Percentiles rank a stretch among this genome's conserved stretches.
Evolutionary conservation across 1,140 invertebrate genomes (phyloP).

Genomic region (Marisa cornuarietis): DNA sequence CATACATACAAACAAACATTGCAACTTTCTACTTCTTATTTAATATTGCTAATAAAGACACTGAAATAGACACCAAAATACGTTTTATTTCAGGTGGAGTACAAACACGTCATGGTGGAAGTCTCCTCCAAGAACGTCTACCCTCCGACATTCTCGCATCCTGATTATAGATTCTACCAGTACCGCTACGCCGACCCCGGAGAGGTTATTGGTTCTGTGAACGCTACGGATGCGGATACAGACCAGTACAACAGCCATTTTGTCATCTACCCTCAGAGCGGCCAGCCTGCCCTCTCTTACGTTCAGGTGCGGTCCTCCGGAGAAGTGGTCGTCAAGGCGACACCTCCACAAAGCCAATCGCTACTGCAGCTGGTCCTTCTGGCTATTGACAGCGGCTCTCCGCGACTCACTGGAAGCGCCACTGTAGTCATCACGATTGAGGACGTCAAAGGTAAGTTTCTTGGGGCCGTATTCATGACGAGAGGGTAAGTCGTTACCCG

Average conservation of each 20-base stretch:
- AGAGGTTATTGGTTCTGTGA: conserved; percentile 32
- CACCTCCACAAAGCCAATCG: conserved; percentile 21
- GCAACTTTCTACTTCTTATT: too few species aligned
- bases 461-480: too few species aligned
- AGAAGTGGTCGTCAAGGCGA: conserved; percentile 25
- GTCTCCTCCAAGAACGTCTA: conserved; percentile 39
- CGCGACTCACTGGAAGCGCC: conserved; percentile 29
- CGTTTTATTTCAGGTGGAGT: conserved; percentile 13
- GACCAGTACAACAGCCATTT: conserved; percentile 41
- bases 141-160: conserved; percentile 31
- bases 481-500: too few species aligned
- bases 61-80: not conserved
- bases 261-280: conserved; percentile 33
- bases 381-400: conserved; percentile 42
- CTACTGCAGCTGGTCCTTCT: conserved; percentile 27
- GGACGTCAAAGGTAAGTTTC: conserved; percentile 39
- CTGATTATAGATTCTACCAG: conserved; percentile 25
- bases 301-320: conserved; percentile 29
- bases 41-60: too few species aligned
- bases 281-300: conserved; percentile 17
- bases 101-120: conserved; percentile 35
- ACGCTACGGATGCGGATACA: conserved; percentile 30
- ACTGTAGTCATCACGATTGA: conserved; percentile 31
- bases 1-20: too few species aligned
- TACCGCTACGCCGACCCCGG: conserved; percentile 32